phyloP scores from a whole-genome alignment of 2,888 invertebrate species.

The Monoplex corrugatus region DNA sequence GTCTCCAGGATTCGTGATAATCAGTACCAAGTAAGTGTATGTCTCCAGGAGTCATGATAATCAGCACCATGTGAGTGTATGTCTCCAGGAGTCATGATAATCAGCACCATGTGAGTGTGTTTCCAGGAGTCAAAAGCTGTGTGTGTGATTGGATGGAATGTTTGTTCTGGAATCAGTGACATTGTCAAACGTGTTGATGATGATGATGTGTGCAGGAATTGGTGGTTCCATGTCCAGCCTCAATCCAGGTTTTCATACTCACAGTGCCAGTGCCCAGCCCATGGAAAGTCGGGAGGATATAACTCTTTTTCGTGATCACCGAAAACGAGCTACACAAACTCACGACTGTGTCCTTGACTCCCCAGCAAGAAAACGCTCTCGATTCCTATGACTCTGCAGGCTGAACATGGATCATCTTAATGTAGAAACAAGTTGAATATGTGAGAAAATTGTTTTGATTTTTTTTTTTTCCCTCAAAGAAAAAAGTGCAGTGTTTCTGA shows the following conservation, averaged over 20 bases:
- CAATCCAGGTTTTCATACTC: constrained; percentile 77
- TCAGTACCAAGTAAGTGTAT: too few relatives aligned
- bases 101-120: too few relatives aligned
- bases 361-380: constrained; percentile 87
- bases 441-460: not conserved
- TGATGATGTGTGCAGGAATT: constrained; percentile 75
- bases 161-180: too few relatives aligned
- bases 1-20: too few relatives aligned
- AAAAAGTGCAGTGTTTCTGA: constrained; percentile 17
- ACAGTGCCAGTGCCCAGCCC: constrained; percentile 63
- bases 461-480: not conserved
- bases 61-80: too few relatives aligned
- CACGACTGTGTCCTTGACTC: constrained; percentile 88
- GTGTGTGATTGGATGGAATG: too few relatives aligned
- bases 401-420: not conserved
- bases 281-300: constrained; percentile 83
- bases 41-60: too few relatives aligned
- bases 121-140: too few relatives aligned
- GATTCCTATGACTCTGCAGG: constrained; percentile 23
- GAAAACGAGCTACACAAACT: constrained; percentile 81
- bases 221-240: constrained; percentile 81
- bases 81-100: too few relatives aligned
- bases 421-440: not conserved
- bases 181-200: too few relatives aligned
- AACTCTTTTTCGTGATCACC: constrained; percentile 86